Conservation (phyloP, 2,888 invertebrate genomes). For the Tetheella fluctuosa region DNA sequence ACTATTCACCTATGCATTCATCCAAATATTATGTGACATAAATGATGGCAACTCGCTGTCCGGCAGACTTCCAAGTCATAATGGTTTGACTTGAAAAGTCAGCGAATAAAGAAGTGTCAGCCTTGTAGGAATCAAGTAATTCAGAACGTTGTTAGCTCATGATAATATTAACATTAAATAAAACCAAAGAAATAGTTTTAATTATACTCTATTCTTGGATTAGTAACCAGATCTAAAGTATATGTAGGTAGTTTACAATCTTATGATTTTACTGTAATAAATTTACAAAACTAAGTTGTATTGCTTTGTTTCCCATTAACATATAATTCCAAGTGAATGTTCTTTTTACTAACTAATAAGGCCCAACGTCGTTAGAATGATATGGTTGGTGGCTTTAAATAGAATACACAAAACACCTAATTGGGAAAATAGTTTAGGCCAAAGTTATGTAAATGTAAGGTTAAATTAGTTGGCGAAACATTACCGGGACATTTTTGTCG, state of each 20-base stretch:
- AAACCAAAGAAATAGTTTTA: neutral
- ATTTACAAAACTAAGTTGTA: neutral
- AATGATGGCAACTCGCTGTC: too few relatives aligned
- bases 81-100: too few relatives aligned
- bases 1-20: too few relatives aligned
- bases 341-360: neutral
- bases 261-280: neutral
- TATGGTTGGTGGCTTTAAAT: neutral
- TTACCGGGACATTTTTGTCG: too few relatives aligned
- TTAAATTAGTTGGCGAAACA: too few relatives aligned
- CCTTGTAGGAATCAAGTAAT: too few relatives aligned
- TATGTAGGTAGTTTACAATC: neutral
- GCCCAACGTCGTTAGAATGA: neutral
- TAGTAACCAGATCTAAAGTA: slow-evolving; percentile 6
- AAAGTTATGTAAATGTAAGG: too few relatives aligned
- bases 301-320: neutral
- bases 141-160: too few relatives aligned
- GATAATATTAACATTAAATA: neutral
- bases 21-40: too few relatives aligned
- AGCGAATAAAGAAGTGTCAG: too few relatives aligned
- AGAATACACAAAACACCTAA: neutral
- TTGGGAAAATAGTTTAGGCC: too few relatives aligned
- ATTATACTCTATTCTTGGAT: slow-evolving; percentile 5
- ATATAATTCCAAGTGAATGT: neutral
- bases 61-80: too few relatives aligned